Evolutionary conservation across 2,113 vertebrate genomes (phyloP).

Genomic region (Microtus pennsylvanicus): DNA sequence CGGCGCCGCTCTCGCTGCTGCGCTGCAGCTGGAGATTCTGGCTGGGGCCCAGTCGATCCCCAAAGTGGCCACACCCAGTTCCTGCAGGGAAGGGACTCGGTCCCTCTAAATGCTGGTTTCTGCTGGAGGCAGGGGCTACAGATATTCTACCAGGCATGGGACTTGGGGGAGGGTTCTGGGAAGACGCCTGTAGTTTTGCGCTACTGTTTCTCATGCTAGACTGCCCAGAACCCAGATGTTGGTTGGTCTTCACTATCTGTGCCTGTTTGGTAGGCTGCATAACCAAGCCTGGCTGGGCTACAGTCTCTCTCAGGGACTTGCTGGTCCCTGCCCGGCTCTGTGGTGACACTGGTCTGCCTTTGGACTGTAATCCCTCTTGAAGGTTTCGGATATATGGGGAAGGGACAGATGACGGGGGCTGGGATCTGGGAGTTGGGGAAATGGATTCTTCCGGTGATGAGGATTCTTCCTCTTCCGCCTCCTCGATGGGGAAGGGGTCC

Average conservation of each 20-base stretch:
- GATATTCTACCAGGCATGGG: slow-evolving; percentile 89
- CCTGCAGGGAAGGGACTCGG: background rate
- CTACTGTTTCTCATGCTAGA: slow-evolving; percentile 79
- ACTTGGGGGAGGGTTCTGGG: slow-evolving; percentile 91
- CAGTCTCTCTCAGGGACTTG: slow-evolving; percentile 87
- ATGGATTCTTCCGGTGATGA: slow-evolving; percentile 72
- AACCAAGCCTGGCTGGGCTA: slow-evolving; percentile 89
- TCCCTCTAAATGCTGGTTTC: slow-evolving; percentile 79
- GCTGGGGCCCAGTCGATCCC: slow-evolving; percentile 83
- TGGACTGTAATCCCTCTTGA: slow-evolving; percentile 88
- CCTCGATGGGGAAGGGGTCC: slow-evolving; percentile 81
- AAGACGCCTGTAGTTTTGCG: slow-evolving; percentile 82
- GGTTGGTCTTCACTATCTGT: slow-evolving; percentile 97
- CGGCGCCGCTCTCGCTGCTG: slow-evolving; percentile 76
- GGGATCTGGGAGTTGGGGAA: slow-evolving; percentile 83
- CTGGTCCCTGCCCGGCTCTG: slow-evolving; percentile 85
- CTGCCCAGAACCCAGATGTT: slow-evolving; percentile 92
- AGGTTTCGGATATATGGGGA: slow-evolving; percentile 86
- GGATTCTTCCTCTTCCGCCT: slow-evolving; percentile 84
- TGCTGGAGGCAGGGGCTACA: slow-evolving; percentile 69
- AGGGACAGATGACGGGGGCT: slow-evolving; percentile 80
- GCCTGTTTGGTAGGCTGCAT: slow-evolving; percentile 95
- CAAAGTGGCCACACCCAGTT: slow-evolving; percentile 71
- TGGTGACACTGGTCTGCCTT: slow-evolving; percentile 86
- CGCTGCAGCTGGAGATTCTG: slow-evolving; percentile 81